Evolutionary conservation across 2,797 vertebrate species (phyloP).

Genomic region (Darevskia nairensis): DNA sequence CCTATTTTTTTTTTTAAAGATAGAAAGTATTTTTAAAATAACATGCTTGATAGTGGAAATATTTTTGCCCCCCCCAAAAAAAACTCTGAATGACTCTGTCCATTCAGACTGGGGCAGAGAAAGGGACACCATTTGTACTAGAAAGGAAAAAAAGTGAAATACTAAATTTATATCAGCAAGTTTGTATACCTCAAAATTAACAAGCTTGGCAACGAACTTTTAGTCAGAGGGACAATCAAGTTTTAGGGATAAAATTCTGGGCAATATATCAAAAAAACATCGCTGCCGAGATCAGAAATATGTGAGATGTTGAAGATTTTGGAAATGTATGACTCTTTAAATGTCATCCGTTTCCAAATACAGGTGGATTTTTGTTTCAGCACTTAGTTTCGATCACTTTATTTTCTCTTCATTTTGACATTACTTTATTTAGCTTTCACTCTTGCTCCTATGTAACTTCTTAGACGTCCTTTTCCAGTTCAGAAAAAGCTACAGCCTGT

Average conservation of each 20-base stretch:
- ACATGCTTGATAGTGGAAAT: neutral
- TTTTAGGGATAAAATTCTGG: neutral
- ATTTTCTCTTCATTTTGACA: neutral
- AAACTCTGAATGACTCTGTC: neutral
- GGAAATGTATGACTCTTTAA: neutral
- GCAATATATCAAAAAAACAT: neutral
- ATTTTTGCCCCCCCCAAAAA: neutral
- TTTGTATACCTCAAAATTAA: neutral
- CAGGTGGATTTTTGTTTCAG: neutral
- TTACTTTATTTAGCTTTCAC: constrained; percentile 10
- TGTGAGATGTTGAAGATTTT: neutral
- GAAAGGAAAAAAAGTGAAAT: constrained; percentile 14
- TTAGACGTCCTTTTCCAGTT: neutral
- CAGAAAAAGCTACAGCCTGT: neutral
- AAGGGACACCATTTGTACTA: neutral
- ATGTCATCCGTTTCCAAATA: neutral
- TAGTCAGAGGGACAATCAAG: neutral
- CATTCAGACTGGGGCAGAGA: neutral
- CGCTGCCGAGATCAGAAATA: constrained; percentile 1
- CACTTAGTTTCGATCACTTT: neutral
- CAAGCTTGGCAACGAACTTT: neutral
- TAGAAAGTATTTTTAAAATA: constrained; percentile 14
- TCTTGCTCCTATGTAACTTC: neutral
- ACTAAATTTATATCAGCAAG: constrained; percentile 3
- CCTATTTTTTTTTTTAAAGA: no score